Percentiles rank a stretch among this genome's conserved stretches.
phyloP scores from a whole-genome alignment of 2,888 invertebrate species.

The Volucella inflata region DNA sequence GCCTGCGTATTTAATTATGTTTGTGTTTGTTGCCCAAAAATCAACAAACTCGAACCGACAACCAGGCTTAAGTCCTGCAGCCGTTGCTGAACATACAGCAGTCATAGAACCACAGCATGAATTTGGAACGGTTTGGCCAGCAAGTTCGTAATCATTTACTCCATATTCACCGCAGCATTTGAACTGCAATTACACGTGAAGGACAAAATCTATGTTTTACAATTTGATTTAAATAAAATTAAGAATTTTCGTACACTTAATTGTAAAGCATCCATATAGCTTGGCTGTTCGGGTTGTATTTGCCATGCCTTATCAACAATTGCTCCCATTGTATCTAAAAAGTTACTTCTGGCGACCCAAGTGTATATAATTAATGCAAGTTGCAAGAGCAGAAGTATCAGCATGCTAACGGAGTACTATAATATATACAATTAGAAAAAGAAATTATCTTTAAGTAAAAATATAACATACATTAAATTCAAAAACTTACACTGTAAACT shows the following conservation, averaged over 20 bases:
- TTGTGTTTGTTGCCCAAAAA: conserved; percentile 80
- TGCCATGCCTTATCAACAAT: conserved; percentile 84
- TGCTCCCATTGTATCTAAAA: conserved; percentile 84
- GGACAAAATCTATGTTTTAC: background rate
- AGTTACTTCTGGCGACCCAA: conserved; percentile 86
- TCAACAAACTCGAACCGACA: conserved; percentile 82
- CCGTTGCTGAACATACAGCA: conserved; percentile 70
- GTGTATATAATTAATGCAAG: conserved; percentile 88
- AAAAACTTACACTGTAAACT: conserved; percentile 90
- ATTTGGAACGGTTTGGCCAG: conserved; percentile 76
- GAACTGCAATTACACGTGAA: conserved; percentile 75
- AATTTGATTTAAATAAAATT: background rate
- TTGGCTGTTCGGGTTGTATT: conserved; percentile 75
- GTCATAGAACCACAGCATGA: conserved; percentile 80
- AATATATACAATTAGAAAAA: background rate
- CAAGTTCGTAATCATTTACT: conserved; percentile 75
- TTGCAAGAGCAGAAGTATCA: conserved; percentile 89
- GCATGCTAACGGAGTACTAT: conserved; percentile 89
- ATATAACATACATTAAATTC: background rate
- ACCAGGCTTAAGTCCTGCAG: conserved; percentile 76
- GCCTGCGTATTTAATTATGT: conserved; percentile 87
- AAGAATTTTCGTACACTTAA: conserved; percentile 78
- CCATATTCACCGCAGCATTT: conserved; percentile 80
- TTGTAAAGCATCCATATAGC: conserved; percentile 80
- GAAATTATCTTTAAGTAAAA: background rate